These are phyloP conservation scores for Clanis bilineata DNA, from an alignment of 2,888 invertebrate genomes.

Conservation along the genomic window DNA sequence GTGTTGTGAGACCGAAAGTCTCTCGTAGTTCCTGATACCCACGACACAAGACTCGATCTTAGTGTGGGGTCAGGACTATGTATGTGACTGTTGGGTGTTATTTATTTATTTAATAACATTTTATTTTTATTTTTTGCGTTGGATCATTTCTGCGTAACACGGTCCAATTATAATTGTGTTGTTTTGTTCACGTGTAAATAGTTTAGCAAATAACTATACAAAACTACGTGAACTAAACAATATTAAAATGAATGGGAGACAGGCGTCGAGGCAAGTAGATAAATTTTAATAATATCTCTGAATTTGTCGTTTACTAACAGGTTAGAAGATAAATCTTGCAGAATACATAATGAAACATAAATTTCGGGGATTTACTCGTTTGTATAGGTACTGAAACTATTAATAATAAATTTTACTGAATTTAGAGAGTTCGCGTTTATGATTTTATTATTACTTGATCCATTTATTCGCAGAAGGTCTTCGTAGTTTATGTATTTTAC, in stretches of 20 bases:
- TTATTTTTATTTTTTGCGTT: too few relatives aligned
- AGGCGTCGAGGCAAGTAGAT: neutral
- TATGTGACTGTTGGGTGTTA: too few relatives aligned
- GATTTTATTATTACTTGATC: neutral
- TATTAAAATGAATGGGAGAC: neutral
- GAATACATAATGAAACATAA: constrained; percentile 4
- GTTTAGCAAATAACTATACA: too few relatives aligned
- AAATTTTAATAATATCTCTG: neutral
- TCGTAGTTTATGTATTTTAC: neutral
- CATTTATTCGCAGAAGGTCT: neutral
- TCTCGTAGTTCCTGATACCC: too few relatives aligned
- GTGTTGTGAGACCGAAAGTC: too few relatives aligned
- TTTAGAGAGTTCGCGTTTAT: neutral
- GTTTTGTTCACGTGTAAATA: too few relatives aligned
- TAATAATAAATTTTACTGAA: constrained; percentile 5
- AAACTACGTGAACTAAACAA: too few relatives aligned
- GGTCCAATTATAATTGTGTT: too few relatives aligned
- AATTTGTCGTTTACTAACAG: neutral
- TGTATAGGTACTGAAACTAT: neutral
- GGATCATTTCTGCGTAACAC: too few relatives aligned
- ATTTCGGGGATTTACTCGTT: neutral
- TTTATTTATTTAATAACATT: too few relatives aligned
- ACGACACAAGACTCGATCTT: too few relatives aligned
- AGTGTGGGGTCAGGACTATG: too few relatives aligned
- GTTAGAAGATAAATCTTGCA: neutral